Evolutionary conservation across 2,797 vertebrate genomes (phyloP).

Genomic region (Myotis daubentonii): DNA sequence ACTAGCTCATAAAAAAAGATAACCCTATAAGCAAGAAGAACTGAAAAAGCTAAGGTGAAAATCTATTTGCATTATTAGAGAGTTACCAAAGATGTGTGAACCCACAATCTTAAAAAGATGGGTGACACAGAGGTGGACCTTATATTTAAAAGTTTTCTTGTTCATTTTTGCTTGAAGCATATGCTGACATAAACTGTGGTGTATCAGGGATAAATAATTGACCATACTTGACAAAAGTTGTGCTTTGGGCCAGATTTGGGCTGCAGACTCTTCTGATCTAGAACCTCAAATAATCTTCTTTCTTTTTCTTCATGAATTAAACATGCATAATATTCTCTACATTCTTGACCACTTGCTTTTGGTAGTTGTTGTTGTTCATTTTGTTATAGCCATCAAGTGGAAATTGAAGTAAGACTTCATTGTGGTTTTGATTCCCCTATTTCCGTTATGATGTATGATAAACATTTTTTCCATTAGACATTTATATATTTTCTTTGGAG

Average conservation of each 20-base stretch:
- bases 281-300: neutral
- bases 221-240: neutral
- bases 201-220: too few relatives aligned
- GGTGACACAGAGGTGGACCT: too few relatives aligned
- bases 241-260: neutral
- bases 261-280: neutral
- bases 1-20: neutral
- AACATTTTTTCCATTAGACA: neutral
- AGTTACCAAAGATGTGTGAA: too few relatives aligned
- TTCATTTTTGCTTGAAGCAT: neutral
- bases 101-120: neutral
- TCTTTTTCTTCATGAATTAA: neutral
- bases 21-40: neutral
- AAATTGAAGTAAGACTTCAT: too few relatives aligned
- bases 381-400: neutral
- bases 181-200: neutral
- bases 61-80: neutral
- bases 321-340: fast-evolving
- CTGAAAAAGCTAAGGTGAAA: neutral
- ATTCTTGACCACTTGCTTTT: neutral
- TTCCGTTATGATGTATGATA: neutral
- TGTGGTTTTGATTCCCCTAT: neutral
- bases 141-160: neutral
- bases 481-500: neutral
- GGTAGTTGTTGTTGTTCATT: neutral